Evolutionary conservation across 2,113 vertebrate species (phyloP), one percentile per base, ranked within the genome.

Genomic region (Bucco capensis): DNA sequence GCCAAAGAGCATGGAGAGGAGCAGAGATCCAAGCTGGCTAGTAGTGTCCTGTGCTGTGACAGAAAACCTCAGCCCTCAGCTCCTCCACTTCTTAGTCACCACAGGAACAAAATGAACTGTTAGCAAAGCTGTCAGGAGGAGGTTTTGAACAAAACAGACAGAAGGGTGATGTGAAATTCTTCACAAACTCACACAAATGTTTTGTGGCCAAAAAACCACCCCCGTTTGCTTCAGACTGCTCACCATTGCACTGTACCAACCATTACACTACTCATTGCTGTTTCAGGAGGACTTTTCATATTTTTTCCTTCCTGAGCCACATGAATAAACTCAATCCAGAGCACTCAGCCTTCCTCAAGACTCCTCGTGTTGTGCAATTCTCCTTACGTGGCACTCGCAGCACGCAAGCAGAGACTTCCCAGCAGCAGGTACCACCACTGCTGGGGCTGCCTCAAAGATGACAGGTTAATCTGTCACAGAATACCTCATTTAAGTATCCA

Each of bases 351-450:
- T 28, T 75, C 80, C 40, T 14, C 4, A 35, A 66, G 50, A 40
- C 6, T 0, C 12, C 6, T 5, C 17, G 12, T 0, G 14, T 19
- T 30, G 27, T 2, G 31, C 67, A 35, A 31, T 38, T 27, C 28
- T 0, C 49, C 2, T 2, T n/a, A 56, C 1, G 8, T 5, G 37
- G n/a, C 5, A 25, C 4, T 2, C 6, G 22, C 38, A 2, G 64
- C 8, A 6, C 1, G 23, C 28, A 51, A 35, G 51, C 3, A 42
- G 64, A 70, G 1, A 1, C 19, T 17, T 64, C 15, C 50, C 30
- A 1, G 5, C 16, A 64, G 6, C 6, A 69, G 40, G 27, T 10
- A 54, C 23, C 65, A 86, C 21, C 65, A 2, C 47, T 24, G 76
- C 50, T 89, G 4, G 81, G 78, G 78, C 47, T 61, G 25, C 61